Base-by-base conservation (phyloP, 2,113 vertebrate species). In the Notothenia coriiceps region DNA sequence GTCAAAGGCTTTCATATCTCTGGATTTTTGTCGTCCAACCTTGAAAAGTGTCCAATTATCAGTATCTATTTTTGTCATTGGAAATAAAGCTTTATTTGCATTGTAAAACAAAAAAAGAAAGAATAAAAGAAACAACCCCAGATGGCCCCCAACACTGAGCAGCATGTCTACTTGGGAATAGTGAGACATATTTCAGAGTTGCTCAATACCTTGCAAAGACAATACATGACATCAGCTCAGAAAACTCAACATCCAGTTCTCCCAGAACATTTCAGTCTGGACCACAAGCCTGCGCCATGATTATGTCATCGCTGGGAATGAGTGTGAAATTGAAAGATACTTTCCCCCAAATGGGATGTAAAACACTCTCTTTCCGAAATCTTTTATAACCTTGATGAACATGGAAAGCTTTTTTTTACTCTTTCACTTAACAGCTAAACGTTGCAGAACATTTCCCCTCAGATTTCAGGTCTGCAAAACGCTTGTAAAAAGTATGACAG, bases 341-440 rank as follows among this genome's bases (percentile, higher is more conserved):
- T 84, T 86, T 86, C 79, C 65, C 66, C 82, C 60, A 85, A 56
- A 88, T 25, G 47, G 77, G 73, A 56, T 74, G 40, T 63, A 57
- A 67, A 84, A 85, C 67, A 70, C 46, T 46, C 22, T 76, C 63
- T 80, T 60, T 80, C 43, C 33, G 7, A 44, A 69, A 67, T 40
- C 35, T 55, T 82, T 73, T 44, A 61, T 72, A 74, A 78, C 64
- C 57, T 54, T 15, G 2, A 44, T 52, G 75, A 86, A 70, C 68
- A 62, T 20, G 63, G 61, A 35, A 25, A 74, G 20, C 12, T 22
- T n/a, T 67, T 73, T 79, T 49, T 76, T 44, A 54, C 13, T 64
- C 9, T 73, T 54, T 77, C 70, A 52, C 61, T 82, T 60, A 57
- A 22, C 13, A 47, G 49, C 79, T 47, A 62, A 86, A 55, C n/a